These are phyloP conservation scores for Octomys mimax DNA, from an alignment of 2,797 vertebrate genomes.

Conservation along the genomic window DNA sequence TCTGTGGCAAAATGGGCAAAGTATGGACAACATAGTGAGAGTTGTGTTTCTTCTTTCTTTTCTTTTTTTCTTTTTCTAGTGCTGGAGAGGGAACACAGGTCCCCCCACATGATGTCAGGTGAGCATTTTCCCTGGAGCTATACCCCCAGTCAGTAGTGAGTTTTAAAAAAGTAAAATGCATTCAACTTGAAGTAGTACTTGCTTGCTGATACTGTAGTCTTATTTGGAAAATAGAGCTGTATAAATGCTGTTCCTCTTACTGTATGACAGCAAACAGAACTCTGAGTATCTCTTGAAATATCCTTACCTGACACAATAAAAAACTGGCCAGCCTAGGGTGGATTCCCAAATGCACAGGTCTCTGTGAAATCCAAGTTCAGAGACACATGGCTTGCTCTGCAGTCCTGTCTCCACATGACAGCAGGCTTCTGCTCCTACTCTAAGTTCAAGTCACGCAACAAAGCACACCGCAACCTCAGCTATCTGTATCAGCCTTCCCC, in stretches of 20 bases:
- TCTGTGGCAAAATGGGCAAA: background rate
- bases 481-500: background rate
- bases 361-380: constrained; percentile 26
- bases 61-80: no score
- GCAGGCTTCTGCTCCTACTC: background rate
- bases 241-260: background rate
- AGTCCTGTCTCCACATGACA: background rate
- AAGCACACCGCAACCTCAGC: background rate
- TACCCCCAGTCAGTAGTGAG: background rate
- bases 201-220: background rate
- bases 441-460: background rate
- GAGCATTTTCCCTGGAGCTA: background rate
- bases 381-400: background rate
- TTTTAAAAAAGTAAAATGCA: background rate
- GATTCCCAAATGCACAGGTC: background rate
- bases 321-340: background rate
- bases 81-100: background rate
- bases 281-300: background rate
- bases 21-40: background rate
- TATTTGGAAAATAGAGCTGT: background rate
- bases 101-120: background rate
- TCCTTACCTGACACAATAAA: constrained; percentile 18
- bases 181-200: background rate
- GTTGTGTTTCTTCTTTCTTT: background rate
- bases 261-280: background rate